Conservation (phyloP, 2,888 invertebrate species). For the Pherbina coryleti region DNA sequence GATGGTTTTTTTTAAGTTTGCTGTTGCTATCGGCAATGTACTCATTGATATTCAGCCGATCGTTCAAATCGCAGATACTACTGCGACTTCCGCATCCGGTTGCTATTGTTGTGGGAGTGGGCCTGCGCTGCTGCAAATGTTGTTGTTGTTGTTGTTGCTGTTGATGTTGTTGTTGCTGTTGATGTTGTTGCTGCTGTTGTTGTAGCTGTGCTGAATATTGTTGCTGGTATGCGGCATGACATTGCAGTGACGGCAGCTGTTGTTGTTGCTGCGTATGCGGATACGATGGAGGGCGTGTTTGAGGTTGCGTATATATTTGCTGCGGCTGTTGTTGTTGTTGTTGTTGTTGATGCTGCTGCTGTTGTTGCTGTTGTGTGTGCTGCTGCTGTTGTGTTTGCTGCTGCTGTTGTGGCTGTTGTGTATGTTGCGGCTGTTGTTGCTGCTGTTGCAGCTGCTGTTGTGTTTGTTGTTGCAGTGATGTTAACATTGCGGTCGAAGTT, state of each 20-base stretch:
- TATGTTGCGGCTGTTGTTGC: slow-evolving; percentile 5
- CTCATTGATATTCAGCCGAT: slow-evolving; percentile 58
- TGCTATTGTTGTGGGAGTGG: slow-evolving; percentile 33
- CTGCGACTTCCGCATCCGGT: slow-evolving; percentile 51
- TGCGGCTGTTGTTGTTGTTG: slow-evolving; percentile 15
- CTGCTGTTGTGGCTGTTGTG: slow-evolving; percentile 18
- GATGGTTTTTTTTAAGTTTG: slow-evolving; percentile 42
- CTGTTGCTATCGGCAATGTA: slow-evolving; percentile 34
- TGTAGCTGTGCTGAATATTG: slow-evolving; percentile 38
- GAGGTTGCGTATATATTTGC: not conserved
- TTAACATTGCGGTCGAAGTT: slow-evolving; percentile 7
- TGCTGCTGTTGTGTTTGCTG: not conserved
- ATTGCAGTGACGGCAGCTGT: slow-evolving; percentile 22
- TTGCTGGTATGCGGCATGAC: slow-evolving; percentile 38
- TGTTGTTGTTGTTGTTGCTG: slow-evolving; percentile 40
- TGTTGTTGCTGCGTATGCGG: slow-evolving; percentile 11
- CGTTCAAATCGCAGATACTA: slow-evolving; percentile 55
- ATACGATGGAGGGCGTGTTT: slow-evolving; percentile 2
- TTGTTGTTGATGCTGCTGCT: no score
- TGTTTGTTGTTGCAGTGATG: not conserved
- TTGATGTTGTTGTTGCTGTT: slow-evolving; percentile 41
- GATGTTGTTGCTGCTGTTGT: slow-evolving; percentile 40
- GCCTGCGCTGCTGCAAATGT: slow-evolving; percentile 29
- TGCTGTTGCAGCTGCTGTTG: slow-evolving; percentile 32
- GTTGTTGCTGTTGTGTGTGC: slow-evolving; percentile 23